These are phyloP conservation scores for Lepidocyrtinus sp. DNA, from an alignment of 2,888 invertebrate species.

Conservation along the genomic window DNA sequence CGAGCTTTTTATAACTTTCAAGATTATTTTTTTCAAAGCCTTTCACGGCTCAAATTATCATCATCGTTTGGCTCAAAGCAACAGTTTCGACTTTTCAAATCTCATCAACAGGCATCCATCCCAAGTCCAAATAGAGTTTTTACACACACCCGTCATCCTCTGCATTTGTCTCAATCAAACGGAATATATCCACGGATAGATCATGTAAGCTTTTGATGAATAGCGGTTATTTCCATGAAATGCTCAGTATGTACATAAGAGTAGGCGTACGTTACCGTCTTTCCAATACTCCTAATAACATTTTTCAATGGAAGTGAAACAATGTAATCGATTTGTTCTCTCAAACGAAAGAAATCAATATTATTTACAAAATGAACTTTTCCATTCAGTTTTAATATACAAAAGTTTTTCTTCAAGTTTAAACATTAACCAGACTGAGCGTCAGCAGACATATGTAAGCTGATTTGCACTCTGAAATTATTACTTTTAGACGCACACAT, in stretches of 20 bases:
- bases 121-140: conserved; percentile 17
- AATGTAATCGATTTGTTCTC: not conserved
- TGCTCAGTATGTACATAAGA: not conserved
- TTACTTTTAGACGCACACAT: too few species aligned
- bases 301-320: not conserved
- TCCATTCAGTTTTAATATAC: too few species aligned
- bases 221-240: not conserved
- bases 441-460: not conserved
- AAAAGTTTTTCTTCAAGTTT: not conserved
- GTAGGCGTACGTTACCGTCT: not conserved
- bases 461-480: not conserved
- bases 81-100: conserved; percentile 38
- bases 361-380: not conserved
- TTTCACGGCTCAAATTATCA: too few species aligned
- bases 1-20: too few species aligned
- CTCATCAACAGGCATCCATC: conserved; percentile 27
- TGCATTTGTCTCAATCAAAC: conserved; percentile 4
- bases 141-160: conserved; percentile 23
- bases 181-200: not conserved
- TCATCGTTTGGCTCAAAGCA: not conserved
- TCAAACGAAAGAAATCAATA: not conserved
- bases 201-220: not conserved
- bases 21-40: too few species aligned
- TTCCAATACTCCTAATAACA: not conserved
- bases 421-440: not conserved